These are phyloP conservation scores for Lasioglossum baleicum DNA, from an alignment of 1,140 invertebrate genomes.

Conservation along the genomic window DNA sequence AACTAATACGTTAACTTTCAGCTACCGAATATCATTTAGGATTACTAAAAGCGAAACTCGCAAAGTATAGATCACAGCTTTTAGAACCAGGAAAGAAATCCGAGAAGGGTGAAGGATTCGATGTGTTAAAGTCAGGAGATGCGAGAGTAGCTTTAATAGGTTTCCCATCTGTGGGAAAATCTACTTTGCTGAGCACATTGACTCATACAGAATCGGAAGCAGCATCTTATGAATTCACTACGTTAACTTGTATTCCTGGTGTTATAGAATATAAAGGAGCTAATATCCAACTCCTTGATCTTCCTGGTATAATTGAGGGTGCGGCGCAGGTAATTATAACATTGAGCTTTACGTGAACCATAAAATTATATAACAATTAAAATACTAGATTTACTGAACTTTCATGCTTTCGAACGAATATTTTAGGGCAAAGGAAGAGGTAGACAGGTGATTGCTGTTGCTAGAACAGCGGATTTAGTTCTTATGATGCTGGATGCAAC, in stretches of 20 bases:
- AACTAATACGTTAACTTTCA: constrained; percentile 75
- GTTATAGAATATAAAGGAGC: constrained; percentile 99
- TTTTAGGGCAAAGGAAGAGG: constrained; percentile 77
- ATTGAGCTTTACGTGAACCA: neutral
- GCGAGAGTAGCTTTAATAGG: constrained; percentile 98
- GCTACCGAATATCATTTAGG: constrained; percentile 99
- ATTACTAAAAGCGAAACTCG: constrained; percentile 98
- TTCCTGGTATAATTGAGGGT: constrained; percentile 98
- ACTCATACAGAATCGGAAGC: constrained; percentile 97
- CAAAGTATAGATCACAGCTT: constrained; percentile 97
- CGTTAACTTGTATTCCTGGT: constrained; percentile 99
- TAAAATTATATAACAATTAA: neutral
- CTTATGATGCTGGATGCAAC: constrained; percentile 99
- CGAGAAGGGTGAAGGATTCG: constrained; percentile 99
- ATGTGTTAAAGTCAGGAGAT: constrained; percentile 99
- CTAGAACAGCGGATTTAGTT: constrained; percentile 96
- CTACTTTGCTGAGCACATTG: constrained; percentile 94
- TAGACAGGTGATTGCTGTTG: constrained; percentile 95
- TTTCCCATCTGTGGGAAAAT: constrained; percentile 98
- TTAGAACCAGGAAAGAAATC: constrained; percentile 97
- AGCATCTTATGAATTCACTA: constrained; percentile 99
- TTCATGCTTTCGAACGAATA: constrained; percentile 30
- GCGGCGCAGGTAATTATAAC: constrained; percentile 86
- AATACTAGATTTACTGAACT: constrained; percentile 7
- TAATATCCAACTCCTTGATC: constrained; percentile 98